A percentile compares a stretch with the other conserved stretches of the same genome.
These are phyloP conservation scores for Anser brachyrhynchus DNA, from an alignment of 2,113 vertebrate species.

Conservation along the genomic window DNA sequence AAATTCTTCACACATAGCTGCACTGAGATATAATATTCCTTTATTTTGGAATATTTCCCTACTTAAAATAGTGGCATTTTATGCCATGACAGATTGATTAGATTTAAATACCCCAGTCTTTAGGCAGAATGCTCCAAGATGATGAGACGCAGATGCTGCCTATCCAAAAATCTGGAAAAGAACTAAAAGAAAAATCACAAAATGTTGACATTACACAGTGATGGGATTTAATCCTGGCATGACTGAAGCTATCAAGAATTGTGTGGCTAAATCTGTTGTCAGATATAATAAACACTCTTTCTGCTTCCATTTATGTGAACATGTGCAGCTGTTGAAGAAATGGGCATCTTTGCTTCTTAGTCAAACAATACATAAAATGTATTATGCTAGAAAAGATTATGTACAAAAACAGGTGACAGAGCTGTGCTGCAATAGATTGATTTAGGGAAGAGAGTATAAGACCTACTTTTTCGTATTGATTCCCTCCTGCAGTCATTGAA, in stretches of 20 bases:
- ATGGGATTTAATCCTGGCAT: background rate
- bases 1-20: background rate
- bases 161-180: background rate
- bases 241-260: background rate
- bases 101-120: background rate
- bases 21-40: background rate
- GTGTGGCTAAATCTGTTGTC: background rate
- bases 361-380: background rate
- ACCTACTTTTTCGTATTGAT: background rate
- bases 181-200: background rate
- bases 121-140: background rate
- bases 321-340: background rate
- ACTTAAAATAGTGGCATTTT: background rate
- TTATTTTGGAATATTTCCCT: background rate
- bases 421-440: accelerated
- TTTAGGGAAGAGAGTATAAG: background rate
- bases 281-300: background rate
- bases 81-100: background rate
- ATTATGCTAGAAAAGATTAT: background rate
- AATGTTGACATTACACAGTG: background rate
- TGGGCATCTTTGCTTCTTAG: background rate
- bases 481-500: background rate
- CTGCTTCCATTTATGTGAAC: background rate
- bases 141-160: background rate
- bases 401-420: background rate